These are phyloP conservation scores for Triplophysa bombifrons DNA, from an alignment of 2,797 vertebrate genomes.

Conservation along the genomic window DNA sequence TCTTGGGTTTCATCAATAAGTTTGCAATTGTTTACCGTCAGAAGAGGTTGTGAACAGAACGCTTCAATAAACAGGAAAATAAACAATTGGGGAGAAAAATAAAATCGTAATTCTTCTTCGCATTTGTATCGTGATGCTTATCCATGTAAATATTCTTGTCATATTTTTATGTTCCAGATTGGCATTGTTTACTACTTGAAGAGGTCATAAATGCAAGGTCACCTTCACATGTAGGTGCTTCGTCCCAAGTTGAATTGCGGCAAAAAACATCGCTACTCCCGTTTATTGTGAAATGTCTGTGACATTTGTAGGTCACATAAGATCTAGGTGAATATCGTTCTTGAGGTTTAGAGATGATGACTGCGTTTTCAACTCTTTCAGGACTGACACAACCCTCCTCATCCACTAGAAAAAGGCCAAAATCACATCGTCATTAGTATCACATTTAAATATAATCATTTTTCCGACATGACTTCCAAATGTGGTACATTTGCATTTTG, in stretches of 20 bases:
- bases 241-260: background rate
- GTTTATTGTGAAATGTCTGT: background rate
- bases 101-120: too few relatives aligned
- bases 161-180: too few relatives aligned
- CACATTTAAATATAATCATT: too few relatives aligned
- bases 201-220: background rate
- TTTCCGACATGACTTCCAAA: too few relatives aligned
- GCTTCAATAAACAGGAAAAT: too few relatives aligned
- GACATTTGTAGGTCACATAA: conserved; percentile 30
- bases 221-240: conserved; percentile 22
- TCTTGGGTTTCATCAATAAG: background rate
- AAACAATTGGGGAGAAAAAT: too few relatives aligned
- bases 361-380: conserved; percentile 37
- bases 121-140: too few relatives aligned
- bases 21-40: background rate
- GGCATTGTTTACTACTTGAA: too few relatives aligned
- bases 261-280: background rate
- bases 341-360: background rate
- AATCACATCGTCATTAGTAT: too few relatives aligned
- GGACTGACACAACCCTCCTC: conserved; percentile 45
- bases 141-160: too few relatives aligned
- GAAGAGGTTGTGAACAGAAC: background rate
- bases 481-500: too few relatives aligned
- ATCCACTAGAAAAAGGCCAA: background rate
- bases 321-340: background rate